Evolutionary conservation across 2,888 invertebrate genomes (phyloP), one percentile per base, ranked within the genome.

Genomic region (Apodemia hepburni): DNA sequence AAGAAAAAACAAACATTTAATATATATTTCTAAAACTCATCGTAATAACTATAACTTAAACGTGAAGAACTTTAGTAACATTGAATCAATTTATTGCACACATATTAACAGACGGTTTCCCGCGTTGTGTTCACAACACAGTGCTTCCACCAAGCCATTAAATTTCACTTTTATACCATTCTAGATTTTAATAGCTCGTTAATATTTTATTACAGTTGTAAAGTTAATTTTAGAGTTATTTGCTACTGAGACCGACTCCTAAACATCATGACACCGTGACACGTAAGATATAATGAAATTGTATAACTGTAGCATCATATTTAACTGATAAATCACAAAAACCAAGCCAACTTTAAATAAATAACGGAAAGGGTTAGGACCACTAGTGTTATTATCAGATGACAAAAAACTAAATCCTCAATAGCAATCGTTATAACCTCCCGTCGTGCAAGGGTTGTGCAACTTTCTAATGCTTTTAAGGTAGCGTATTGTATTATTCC

Each of bases 401-500:
- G 71, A 79, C 87, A 89, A 90, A 82, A 81, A 80, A 76, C 73
- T 80, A 78, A 75, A 80, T 81, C 81, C 77, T 81, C 79, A 83
- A 86, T 84, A 81, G 75, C 75, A 80, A 79, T 79, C 78, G 71
- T 76, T 76, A 79, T 78, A 85, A 87, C 79, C 69, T 75, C 78
- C 76, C 78, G 77, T 81, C 76, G 78, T 80, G 82, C 82, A 85
- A 90, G 89, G 89, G 90, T 91, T 91, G 88, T 85, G 81, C 84
- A 91, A 91, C 91, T 91, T 91, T 91, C 91, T 86, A 89, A 87
- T 84, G 78, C 87, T 80, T 90, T 87, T 88, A 80, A 88, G 85
- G 84, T 87, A 81, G 79, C 77, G 75, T 73, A 81, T 82, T 82
- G 75, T 68, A 66, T 68, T 69, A 72, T 69, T 68, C 69, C 74